Base-by-base conservation (phyloP, 2,888 invertebrate species). In the Sphecodes monilicornis region DNA sequence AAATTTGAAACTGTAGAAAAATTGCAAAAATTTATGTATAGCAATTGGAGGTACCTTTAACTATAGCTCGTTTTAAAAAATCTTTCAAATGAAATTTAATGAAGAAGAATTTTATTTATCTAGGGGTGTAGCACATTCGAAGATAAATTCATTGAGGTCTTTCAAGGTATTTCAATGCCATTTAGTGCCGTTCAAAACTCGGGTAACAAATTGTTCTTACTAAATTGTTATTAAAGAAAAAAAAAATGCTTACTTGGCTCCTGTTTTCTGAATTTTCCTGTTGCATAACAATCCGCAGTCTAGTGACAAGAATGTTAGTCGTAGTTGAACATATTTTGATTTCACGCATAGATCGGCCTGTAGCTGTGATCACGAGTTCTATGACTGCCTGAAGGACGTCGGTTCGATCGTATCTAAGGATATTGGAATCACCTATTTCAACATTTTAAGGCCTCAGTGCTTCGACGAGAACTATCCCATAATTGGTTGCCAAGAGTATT, bases 361-460 rank as follows among this genome's bases (percentile, higher is more conserved):
- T 94, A 95, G 96, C 73, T 97, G 97, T 90, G 97, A 97, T 93
- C 91, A 94, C 0, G 95, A 95, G 89, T 97, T 98, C 94, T 96
- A 97, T 32, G 93, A 95, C 0, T 98, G 97, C 89, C 95, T 98
- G 77, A 96, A 96, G 81, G 94, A 95, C 75, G 96, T 96, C 71
- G 95, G 95, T 87, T 95, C 95, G 0, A 85, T 96, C 78, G 94
- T 96, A 3, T 95, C 96, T 0, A 95, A 95, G 0, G 96, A 96
- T 93, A 96, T 97, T 69, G 97, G 97, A 0, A 95, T 96, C 43
- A 96, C 97, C 0, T 98, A 97, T 95, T 98, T 98, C 95, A 97
- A 97, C 91, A 95, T 97, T 86, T 95, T 97, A 64, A 96, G 96
- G 0, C 97, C 97, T 0, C 96, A 97, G 93, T 98, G 97, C 94